Evolutionary conservation across 1,140 invertebrate species (phyloP).

Genomic region (Onthophagus taurus): DNA sequence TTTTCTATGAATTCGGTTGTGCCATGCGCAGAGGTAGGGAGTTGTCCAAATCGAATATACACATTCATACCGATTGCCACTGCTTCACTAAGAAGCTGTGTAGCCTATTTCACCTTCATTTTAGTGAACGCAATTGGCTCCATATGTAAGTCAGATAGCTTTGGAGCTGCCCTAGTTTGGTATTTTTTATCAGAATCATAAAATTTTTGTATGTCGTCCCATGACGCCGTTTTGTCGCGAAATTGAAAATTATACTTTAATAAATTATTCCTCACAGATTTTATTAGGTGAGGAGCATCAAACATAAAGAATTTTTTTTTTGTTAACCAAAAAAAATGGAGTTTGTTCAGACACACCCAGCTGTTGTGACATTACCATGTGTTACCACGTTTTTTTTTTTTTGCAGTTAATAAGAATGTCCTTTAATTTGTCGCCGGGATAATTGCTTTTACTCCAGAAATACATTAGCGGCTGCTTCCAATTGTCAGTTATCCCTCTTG

Average conservation of each 20-base stretch:
- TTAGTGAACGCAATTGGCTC: slow-evolving; percentile 10
- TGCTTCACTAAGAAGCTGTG: slow-evolving; percentile 18
- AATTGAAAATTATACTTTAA: slow-evolving; percentile 4
- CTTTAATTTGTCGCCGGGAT: too few relatives aligned
- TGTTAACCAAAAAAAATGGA: not conserved
- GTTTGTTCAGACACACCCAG: too few relatives aligned
- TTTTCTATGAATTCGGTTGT: not conserved
- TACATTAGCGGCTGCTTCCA: too few relatives aligned
- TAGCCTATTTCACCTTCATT: slow-evolving; percentile 17
- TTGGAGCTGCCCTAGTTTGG: slow-evolving; percentile 1
- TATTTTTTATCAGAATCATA: slow-evolving; percentile 10
- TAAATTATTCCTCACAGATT: slow-evolving; percentile 11
- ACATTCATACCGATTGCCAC: slow-evolving; percentile 13
- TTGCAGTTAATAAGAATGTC: too few relatives aligned
- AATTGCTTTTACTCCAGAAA: too few relatives aligned
- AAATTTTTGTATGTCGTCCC: slow-evolving; percentile 7
- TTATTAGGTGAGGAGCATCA: slow-evolving; percentile 10
- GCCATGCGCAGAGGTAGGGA: not conserved
- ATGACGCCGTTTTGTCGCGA: not conserved
- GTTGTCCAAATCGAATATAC: not conserved
- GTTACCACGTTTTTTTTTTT: too few relatives aligned
- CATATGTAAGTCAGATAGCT: slow-evolving; percentile 9
- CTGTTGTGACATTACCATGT: too few relatives aligned
- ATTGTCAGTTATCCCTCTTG: too few relatives aligned
- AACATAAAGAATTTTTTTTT: not conserved